phyloP scores from a whole-genome alignment of 2,113 vertebrate species.

The Rousettus leschenaultii region DNA sequence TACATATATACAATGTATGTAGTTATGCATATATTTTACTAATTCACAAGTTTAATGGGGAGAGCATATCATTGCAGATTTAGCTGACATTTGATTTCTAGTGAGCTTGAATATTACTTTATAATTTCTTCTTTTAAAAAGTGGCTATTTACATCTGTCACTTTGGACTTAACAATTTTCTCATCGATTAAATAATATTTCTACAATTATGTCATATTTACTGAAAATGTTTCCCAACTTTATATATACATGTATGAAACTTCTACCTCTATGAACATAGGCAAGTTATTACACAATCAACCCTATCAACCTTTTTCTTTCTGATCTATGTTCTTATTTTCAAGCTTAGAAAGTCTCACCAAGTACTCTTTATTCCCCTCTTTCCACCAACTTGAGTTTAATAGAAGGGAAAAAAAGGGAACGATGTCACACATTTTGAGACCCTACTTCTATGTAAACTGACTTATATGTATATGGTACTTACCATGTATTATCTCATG shows the following conservation, averaged over 20 bases:
- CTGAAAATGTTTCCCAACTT: slow-evolving; percentile 12
- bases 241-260: background rate
- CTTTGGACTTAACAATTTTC: slow-evolving; percentile 12
- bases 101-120: background rate
- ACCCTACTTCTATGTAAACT: background rate
- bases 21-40: background rate
- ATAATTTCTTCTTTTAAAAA: slow-evolving; percentile 19
- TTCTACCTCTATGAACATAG: background rate
- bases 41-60: background rate
- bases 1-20: background rate
- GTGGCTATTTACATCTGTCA: background rate
- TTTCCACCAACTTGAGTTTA: background rate
- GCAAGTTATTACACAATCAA: background rate
- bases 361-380: background rate
- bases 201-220: slow-evolving; percentile 31
- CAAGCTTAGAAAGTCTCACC: background rate
- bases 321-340: background rate
- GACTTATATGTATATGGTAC: background rate
- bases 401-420: background rate
- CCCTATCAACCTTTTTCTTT: background rate
- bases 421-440: background rate
- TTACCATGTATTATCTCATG: background rate
- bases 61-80: background rate
- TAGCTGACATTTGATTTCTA: background rate
- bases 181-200: slow-evolving; percentile 45